phyloP scores from a whole-genome alignment of 2,797 vertebrate species.

The Neosilurus mollespiculum region DNA sequence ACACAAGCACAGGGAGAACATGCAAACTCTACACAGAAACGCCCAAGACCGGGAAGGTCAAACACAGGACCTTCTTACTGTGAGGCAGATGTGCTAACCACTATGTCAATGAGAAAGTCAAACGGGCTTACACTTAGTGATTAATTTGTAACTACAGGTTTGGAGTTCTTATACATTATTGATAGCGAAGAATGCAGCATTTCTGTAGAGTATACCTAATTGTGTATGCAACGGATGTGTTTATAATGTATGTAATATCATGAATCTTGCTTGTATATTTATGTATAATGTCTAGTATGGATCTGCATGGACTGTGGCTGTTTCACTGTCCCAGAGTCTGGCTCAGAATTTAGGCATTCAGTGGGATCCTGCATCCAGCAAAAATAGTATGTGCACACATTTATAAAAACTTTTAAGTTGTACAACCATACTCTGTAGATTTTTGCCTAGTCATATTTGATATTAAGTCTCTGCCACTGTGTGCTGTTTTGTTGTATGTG shows the following conservation, averaged over 20 bases:
- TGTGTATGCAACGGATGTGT: neutral
- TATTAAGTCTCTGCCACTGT: neutral
- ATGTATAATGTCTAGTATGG: constrained; percentile 80
- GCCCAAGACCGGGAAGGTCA: too few species aligned
- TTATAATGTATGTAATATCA: neutral
- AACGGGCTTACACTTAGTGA: too few species aligned
- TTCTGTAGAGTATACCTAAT: neutral
- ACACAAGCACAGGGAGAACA: too few species aligned
- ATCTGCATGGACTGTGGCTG: constrained; percentile 82
- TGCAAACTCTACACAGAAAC: too few species aligned
- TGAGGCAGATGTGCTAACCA: too few species aligned
- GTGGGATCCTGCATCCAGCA: constrained; percentile 85
- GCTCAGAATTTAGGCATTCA: constrained; percentile 97
- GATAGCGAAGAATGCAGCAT: neutral
- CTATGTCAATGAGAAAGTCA: constrained; percentile 47
- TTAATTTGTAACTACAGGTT: neutral
- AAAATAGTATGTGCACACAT: constrained; percentile 81
- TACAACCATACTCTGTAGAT: neutral
- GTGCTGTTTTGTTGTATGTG: constrained; percentile 15
- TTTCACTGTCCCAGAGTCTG: constrained; percentile 88
- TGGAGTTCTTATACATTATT: neutral
- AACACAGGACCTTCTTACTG: too few species aligned
- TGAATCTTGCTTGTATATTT: neutral
- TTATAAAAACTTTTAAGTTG: neutral
- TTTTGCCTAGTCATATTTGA: neutral